A percentile compares a stretch with the other conserved stretches of the same genome.
These are phyloP conservation scores for Andinoacara biseriatus DNA, from an alignment of 2,113 vertebrate genomes.

Conservation along the genomic window DNA sequence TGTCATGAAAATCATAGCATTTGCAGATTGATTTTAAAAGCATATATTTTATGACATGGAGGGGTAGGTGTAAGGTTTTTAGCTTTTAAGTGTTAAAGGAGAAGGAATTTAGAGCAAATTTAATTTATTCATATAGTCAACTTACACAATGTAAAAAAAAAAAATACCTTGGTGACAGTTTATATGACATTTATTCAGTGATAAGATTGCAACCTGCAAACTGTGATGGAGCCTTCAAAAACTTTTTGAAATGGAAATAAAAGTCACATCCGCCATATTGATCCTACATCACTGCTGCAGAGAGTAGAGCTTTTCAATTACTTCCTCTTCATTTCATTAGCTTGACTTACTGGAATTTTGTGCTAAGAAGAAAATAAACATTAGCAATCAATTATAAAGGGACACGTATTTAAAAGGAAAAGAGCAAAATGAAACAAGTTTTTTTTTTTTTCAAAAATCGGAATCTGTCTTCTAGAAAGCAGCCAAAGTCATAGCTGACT, in stretches of 20 bases:
- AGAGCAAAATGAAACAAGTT: background rate
- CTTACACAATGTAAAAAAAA: constrained; percentile 4
- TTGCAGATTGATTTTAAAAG: background rate
- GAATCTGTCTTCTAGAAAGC: constrained; percentile 21
- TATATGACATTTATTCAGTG: background rate
- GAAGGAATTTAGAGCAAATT: constrained; percentile 19
- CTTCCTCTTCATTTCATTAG: constrained; percentile 75
- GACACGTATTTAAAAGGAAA: constrained; percentile 25
- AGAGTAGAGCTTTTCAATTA: constrained; percentile 75
- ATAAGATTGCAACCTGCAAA: background rate
- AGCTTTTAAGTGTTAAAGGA: constrained; percentile 10
- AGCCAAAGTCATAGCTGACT: constrained; percentile 28
- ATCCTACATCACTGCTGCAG: constrained; percentile 52
- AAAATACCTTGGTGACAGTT: background rate
- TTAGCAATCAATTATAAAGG: constrained; percentile 47
- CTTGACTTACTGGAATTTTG: constrained; percentile 63
- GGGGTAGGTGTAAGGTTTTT: background rate
- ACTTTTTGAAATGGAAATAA: constrained; percentile 61
- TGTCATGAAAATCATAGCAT: background rate
- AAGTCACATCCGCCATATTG: constrained; percentile 43
- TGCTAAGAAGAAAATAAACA: constrained; percentile 62
- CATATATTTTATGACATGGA: background rate
- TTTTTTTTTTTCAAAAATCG: constrained; percentile 6
- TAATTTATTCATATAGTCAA: constrained; percentile 12
- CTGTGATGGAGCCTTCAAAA: constrained; percentile 18